Conservation (phyloP, 2,113 vertebrate species). For the Bostrychus sinensis region DNA sequence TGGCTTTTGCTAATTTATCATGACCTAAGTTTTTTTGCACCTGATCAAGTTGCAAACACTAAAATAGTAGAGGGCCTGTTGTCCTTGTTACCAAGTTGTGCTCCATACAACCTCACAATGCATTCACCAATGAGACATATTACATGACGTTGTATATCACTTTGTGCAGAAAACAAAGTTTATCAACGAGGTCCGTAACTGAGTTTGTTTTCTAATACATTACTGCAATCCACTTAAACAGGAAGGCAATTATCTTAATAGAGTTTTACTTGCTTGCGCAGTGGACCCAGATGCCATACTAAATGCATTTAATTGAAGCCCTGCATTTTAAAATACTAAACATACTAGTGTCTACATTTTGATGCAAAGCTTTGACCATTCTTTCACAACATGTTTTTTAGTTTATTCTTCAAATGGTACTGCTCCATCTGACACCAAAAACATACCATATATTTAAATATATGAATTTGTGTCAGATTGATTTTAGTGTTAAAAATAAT, state of each 20-base stretch:
- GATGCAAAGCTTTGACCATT: slow-evolving; percentile 30
- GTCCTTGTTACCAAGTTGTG: slow-evolving; percentile 26
- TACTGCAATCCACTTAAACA: slow-evolving; percentile 73
- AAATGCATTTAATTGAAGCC: slow-evolving; percentile 32
- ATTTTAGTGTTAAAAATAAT: slow-evolving; percentile 86
- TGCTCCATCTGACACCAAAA: slow-evolving; percentile 81
- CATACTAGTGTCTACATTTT: slow-evolving; percentile 26
- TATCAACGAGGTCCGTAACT: slow-evolving; percentile 65
- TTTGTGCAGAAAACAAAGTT: slow-evolving; percentile 61
- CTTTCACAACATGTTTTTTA: slow-evolving; percentile 11
- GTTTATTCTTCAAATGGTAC: slow-evolving; percentile 69
- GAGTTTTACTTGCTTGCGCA: slow-evolving; percentile 61
- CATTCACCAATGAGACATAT: slow-evolving; percentile 26
- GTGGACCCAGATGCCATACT: slow-evolving; percentile 27
- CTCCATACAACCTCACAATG: slow-evolving; percentile 27
- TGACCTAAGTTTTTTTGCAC: no score
- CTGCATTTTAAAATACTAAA: slow-evolving; percentile 16
- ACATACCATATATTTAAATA: no score
- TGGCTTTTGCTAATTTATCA: no score
- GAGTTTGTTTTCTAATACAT: slow-evolving; percentile 71
- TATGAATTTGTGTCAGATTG: slow-evolving; percentile 41
- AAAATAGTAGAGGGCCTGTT: no score
- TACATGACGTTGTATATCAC: slow-evolving; percentile 30
- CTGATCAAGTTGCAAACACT: no score
- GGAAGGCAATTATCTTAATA: slow-evolving; percentile 75